Base-by-base conservation (phyloP, 2,888 invertebrate species). In the Laothoe populi region DNA sequence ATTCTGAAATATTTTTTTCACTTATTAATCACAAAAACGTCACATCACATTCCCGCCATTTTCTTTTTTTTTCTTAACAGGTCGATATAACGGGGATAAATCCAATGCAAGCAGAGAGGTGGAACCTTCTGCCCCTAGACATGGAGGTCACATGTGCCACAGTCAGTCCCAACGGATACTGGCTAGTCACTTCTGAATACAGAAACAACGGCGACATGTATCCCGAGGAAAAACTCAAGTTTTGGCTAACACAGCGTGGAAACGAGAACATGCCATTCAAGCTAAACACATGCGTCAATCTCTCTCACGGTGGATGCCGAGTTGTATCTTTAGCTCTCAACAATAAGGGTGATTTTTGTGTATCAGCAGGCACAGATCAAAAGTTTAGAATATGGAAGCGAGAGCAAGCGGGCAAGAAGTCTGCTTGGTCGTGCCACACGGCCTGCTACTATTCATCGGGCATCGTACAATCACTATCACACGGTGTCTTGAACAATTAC, bases 391-490 rank as follows among this genome's bases (percentile, higher is more conserved):
- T 92, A 70, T 92, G 92, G 92, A 87, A 80, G 67, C 77, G 77
- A 16, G 84, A 86, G 61, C 78, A 71, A 0, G 69, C 78, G 0
- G 72, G 71, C 10, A 78, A 82, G 60, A 81, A 74, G 44, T 57
- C 69, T 1, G 66, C 74, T 0, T 92, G 90, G 92, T 71, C 63
- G 3, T 92, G 92, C 63, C 67, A 89, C 1, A 90, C 92, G 0
- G 90, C 91, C 0, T 92, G 92, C 60, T 92, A 92, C 64, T 92
- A 92, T 59, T 90, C 92, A 0, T 87, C 91, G 0, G 92, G 92
- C 0, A 73, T 87, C 0, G 78, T 87, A 0, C 82, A 86, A 19
- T 88, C 82, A 44, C 70, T 86, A 1, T 78, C 88, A 0, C 86
- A 86, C 58, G 84, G 82, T 11, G 80, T 83, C 13, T 66, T 88